phyloP scores from a whole-genome alignment of 1,140 invertebrate genomes.

The Drosophila kepulauana region DNA sequence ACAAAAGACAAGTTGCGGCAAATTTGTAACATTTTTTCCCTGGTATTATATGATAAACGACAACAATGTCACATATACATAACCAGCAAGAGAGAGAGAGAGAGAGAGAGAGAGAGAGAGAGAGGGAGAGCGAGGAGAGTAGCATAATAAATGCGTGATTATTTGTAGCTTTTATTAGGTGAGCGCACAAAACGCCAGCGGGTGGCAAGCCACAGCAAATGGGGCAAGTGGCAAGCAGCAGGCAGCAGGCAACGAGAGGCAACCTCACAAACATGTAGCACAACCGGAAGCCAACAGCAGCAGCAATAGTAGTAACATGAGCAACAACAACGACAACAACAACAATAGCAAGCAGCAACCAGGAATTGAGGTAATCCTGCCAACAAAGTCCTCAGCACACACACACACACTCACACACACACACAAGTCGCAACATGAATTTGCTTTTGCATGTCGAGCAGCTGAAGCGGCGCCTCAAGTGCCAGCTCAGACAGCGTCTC shows the following conservation, averaged over 20 bases:
- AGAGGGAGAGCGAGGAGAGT: slow-evolving; percentile 12
- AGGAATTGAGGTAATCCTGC: slow-evolving; percentile 70
- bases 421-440: slow-evolving; percentile 41
- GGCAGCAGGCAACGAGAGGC: slow-evolving; percentile 5
- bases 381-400: slow-evolving; percentile 49
- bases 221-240: slow-evolving; percentile 20
- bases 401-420: too few species aligned
- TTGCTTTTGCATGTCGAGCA: slow-evolving; percentile 60
- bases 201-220: slow-evolving; percentile 29
- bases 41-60: slow-evolving; percentile 39
- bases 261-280: slow-evolving; percentile 29
- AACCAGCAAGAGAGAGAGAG: neutral
- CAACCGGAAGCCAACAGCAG: slow-evolving; percentile 41
- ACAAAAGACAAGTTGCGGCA: slow-evolving; percentile 54
- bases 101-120: too few species aligned
- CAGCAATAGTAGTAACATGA: neutral
- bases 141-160: slow-evolving; percentile 76
- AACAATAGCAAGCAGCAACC: slow-evolving; percentile 34
- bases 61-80: slow-evolving; percentile 34
- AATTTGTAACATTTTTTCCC: slow-evolving; percentile 49
- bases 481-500: slow-evolving; percentile 21
- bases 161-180: slow-evolving; percentile 79
- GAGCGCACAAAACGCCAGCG: slow-evolving; percentile 53
- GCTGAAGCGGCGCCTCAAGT: slow-evolving; percentile 52
- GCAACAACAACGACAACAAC: too few species aligned